Evolutionary conservation across 2,888 invertebrate genomes (phyloP).

Genomic region (Drosophila anceps): DNA sequence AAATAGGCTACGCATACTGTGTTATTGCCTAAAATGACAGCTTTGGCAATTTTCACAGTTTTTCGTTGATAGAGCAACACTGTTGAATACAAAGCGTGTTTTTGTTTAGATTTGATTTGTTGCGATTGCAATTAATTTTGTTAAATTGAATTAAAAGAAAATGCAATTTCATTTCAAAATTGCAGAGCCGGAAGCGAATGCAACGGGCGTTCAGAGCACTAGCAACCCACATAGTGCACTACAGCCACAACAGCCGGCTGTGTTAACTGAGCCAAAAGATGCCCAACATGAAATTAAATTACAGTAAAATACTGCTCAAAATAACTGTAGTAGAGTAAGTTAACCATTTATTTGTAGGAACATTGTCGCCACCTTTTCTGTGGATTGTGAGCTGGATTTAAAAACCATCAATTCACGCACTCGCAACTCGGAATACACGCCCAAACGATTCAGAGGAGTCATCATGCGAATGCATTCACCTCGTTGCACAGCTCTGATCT

Average conservation of each 20-base stretch:
- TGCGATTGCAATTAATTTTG: background rate
- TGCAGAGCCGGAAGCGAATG: constrained; percentile 56
- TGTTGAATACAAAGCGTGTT: constrained; percentile 29
- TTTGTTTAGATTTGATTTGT: constrained; percentile 4
- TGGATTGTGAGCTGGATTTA: constrained; percentile 90
- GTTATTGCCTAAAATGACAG: background rate
- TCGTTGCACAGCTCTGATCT: constrained; percentile 90
- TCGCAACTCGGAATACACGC: constrained; percentile 93
- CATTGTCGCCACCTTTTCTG: constrained; percentile 92
- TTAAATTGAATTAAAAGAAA: constrained; percentile 29
- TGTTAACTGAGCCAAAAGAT: constrained; percentile 87
- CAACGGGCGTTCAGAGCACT: constrained; percentile 4
- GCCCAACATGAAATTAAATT: constrained; percentile 88
- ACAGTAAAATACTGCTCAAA: constrained; percentile 86
- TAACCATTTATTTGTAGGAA: constrained; percentile 86
- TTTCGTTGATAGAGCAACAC: constrained; percentile 36
- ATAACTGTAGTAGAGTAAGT: too few relatives aligned
- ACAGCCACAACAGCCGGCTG: constrained; percentile 86
- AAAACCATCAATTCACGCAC: constrained; percentile 92
- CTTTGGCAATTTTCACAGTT: background rate
- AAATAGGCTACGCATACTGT: constrained; percentile 39
- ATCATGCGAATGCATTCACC: constrained; percentile 94
- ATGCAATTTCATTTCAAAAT: constrained; percentile 76
- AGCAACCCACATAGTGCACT: constrained; percentile 78
- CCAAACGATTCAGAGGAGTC: constrained; percentile 92